Base-by-base conservation (phyloP, 37 sponge, comb jelly and placozoan species). In the Geodia barretti region DNA sequence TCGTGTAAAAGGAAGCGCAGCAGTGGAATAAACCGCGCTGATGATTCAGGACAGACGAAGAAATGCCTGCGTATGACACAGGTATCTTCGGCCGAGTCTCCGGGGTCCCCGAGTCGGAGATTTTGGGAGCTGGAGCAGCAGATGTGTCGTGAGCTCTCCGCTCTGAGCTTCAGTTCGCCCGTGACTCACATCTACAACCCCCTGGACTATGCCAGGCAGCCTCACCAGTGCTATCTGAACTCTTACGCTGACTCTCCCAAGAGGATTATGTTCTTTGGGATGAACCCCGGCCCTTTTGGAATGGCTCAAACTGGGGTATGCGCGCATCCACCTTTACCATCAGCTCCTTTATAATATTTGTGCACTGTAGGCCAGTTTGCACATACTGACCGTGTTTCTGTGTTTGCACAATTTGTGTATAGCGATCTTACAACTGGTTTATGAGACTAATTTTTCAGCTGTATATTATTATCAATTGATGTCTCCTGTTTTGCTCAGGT, bases 251-350 rank as follows among this genome's bases (percentile, higher is more conserved):
- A 85, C 26, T 35, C 81, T 0, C 76, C 43, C 24, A 95, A 92
- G 80, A 79, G 72, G 39, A 54, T 95, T 0, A 81, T 95, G 36
- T 89, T 95, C 65, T 31, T 95, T 0, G 95, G 95, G 4, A 95
- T 95, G 95, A 95, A 92, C 79, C 92, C 95, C 1, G 92, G 92
- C 1, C 95, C 95, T 23, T 95, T 83, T 82, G 95, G 95, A 60
- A 95, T 95, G 95, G 95, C 95, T 29, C 95, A 91, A 64, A 95
- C 85, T 82, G 95, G 95, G 68, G 95, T 95, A 64, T 28, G 89
- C n/a, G n/a, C n/a, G n/a, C n/a, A n/a, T n/a, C n/a, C n/a, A n/a
- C n/a, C n/a, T n/a, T n/a, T n/a, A n/a, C n/a, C n/a, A n/a, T n/a
- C n/a, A n/a, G n/a, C n/a, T n/a, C n/a, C n/a, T n/a, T n/a, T n/a